Base-by-base conservation (phyloP, 2,888 invertebrate genomes). In the Smittia sp. region DNA sequence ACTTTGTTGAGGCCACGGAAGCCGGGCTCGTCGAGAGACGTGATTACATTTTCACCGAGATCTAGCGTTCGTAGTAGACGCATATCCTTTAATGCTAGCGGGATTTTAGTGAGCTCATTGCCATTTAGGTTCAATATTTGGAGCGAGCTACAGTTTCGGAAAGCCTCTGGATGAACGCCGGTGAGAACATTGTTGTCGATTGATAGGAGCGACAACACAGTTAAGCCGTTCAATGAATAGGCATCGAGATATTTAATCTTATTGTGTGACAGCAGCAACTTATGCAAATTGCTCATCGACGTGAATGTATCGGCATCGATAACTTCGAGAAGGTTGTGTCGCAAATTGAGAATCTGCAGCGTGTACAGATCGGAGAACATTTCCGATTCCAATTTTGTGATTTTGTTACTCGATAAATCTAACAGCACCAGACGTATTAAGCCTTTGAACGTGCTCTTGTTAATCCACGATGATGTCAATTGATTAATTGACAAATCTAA, bases 271-370 rank as follows among this genome's bases (percentile, higher is more conserved):
- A 96, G 85, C 75, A 94, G 88, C 77, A 96, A 84, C 13, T 94
- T 94, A 82, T 96, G 95, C 75, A 96, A 85, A 83, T 96, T 96
- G 80, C 93, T 94, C 90, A 95, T 91, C 2, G 94, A 92, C 46
- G 93, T 87, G 81, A 96, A 96, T 1, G 94, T 92, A 78, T 94
- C 92, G 6, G 93, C 91, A 6, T 91, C 91, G 75, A 96, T 91
- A 74, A 87, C 90, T 80, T 93, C 92, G 74, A 96, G 83, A 79
- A 88, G 86, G 80, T 96, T 96, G 80, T 92, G 89, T 77, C 93
- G 91, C 76, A 96, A 85, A 80, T 94, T 93, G 66, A 96, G 84
- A 77, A 92, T 90, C 83, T 94, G 92, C 75, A 96, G 84, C 15
- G 92, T 93, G 79, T 94, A 94, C 75, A 95, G 85, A 78, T 94